These are phyloP conservation scores for Aleiodes sp. DNA, from an alignment of 1,140 invertebrate species.

Conservation along the genomic window DNA sequence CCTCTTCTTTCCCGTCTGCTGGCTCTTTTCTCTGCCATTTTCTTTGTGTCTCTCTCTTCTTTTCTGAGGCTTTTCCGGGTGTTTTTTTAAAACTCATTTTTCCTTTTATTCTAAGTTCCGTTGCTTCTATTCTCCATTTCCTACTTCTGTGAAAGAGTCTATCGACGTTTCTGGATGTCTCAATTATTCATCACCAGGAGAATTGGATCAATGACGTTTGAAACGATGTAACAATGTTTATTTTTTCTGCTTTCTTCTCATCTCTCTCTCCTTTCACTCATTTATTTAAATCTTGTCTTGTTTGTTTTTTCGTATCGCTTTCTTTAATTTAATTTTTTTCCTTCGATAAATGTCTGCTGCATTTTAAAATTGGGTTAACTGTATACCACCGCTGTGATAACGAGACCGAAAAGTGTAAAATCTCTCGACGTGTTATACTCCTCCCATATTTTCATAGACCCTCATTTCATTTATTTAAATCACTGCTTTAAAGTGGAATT, in stretches of 20 bases:
- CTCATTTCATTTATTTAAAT: background rate
- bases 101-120: slow-evolving; percentile 12
- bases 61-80: background rate
- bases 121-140: slow-evolving; percentile 21
- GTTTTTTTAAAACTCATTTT: slow-evolving; percentile 24
- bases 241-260: slow-evolving; percentile 13
- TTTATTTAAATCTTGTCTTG: background rate
- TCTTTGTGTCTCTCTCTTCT: slow-evolving; percentile 17
- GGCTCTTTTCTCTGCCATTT: background rate
- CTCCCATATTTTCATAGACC: background rate
- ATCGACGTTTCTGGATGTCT: slow-evolving; percentile 22
- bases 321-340: background rate
- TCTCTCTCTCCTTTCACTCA: slow-evolving; percentile 17
- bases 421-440: background rate
- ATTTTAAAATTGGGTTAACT: background rate
- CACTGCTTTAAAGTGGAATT: background rate
- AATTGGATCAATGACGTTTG: slow-evolving; percentile 12
- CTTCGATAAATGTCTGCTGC: background rate
- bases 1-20: background rate
- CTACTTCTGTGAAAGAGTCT: background rate
- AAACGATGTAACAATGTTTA: background rate
- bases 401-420: slow-evolving; percentile 1
- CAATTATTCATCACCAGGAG: slow-evolving; percentile 16
- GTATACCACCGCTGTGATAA: background rate
- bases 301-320: background rate